Evolutionary conservation across 64 coral and sea anemone species (phyloP), one percentile per base, ranked within the genome.

Genomic region (Pocillopora verrucosa): DNA sequence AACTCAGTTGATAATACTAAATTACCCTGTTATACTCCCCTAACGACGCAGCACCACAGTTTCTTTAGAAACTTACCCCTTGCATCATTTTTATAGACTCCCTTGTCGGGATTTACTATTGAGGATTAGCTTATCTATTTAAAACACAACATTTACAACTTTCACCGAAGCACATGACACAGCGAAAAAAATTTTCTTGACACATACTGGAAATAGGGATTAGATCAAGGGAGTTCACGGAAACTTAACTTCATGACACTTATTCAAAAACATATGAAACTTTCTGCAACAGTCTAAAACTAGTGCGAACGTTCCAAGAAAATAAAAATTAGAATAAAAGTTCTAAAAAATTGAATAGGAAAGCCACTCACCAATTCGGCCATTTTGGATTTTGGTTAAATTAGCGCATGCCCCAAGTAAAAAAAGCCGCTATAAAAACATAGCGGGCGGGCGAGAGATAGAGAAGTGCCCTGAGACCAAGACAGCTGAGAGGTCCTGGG

Each of bases 361-460:
- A 83, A 65, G 11, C 61, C 22, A 84, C 82, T 85, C n/a, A 85
- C 82, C 82, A 72, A 72, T 10, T 85, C 82, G 82, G 82, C 82
- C 82, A 85, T 85, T 17, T 83, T 83, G 62, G 10, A 35, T 68
- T 56, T 41, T 85, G 64, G 56, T 11, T 0, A 2, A 11, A 17
- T 9, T 4, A 16, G 22, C 82, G 82, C 82, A 56, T 85, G 37
- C 82, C 15, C 37, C 5, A 25, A 7, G n/a, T 45, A 6, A 60
- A 24, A 12, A 59, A 2, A 34, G 14, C 11, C 75, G 75, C 75
- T 22, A 20, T 36, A 36, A 37, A 41, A 45, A 56, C 10, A 17
- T 20, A 24, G 1, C 67, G 67, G 41, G 6, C 41, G 41, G n/a
- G n/a, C n/a, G n/a, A n/a, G n/a, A n/a, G n/a, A n/a, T n/a, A n/a